phyloP scores from a whole-genome alignment of 1,140 invertebrate genomes.

The Asobara japonica region DNA sequence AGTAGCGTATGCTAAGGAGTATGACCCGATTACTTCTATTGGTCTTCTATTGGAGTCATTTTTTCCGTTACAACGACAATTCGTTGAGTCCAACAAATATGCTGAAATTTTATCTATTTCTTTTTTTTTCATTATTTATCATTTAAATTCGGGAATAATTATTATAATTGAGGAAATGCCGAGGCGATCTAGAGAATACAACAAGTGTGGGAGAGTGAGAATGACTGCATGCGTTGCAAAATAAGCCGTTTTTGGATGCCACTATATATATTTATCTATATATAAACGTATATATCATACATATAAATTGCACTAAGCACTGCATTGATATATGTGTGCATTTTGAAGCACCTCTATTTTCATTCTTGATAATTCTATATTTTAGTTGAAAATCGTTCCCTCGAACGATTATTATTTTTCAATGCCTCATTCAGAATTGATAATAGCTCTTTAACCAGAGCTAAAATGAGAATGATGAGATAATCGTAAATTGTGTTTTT shows the following conservation, averaged over 20 bases:
- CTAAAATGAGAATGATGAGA: not conserved
- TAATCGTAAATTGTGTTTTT: not conserved
- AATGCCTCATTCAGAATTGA: conserved; percentile 13
- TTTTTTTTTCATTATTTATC: not conserved
- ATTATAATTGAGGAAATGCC: not conserved
- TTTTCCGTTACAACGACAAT: conserved; percentile 6
- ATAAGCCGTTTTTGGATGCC: conserved; percentile 65
- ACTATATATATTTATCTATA: conserved; percentile 60
- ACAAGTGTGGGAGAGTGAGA: conserved; percentile 67
- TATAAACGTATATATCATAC: conserved; percentile 53
- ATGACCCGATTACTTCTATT: conserved; percentile 32
- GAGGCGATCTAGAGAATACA: not conserved
- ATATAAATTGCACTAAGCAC: conserved; percentile 67
- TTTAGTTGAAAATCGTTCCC: conserved; percentile 52
- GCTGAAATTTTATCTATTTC: not conserved
- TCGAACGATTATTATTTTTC: conserved; percentile 43
- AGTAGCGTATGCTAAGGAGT: conserved; percentile 58
- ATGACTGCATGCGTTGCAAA: conserved; percentile 67
- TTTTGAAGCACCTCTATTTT: conserved; percentile 65
- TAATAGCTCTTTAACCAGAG: conserved; percentile 19
- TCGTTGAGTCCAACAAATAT: not conserved
- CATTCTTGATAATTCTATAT: conserved; percentile 61
- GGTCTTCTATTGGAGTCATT: not conserved
- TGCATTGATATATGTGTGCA: conserved; percentile 68
- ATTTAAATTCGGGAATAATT: conserved; percentile 14